Evolutionary conservation across 2,113 vertebrate genomes (phyloP).

Genomic region (Tupaia tana): DNA sequence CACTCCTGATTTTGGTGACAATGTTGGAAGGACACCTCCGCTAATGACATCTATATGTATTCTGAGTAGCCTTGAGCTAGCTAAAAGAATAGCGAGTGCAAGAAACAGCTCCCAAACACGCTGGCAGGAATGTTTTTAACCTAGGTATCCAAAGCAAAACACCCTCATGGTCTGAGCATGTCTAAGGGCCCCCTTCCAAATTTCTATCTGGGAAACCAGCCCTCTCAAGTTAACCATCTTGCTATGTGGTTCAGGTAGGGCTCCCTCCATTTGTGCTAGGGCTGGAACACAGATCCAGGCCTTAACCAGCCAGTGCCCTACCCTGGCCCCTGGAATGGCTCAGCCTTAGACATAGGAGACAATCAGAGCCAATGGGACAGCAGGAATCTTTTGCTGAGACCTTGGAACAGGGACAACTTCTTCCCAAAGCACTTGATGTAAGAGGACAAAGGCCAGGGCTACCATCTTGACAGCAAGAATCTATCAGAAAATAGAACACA

Average conservation of each 20-base stretch:
- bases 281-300: neutral
- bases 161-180: neutral
- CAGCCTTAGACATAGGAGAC: accelerated
- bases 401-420: neutral
- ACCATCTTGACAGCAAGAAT: neutral
- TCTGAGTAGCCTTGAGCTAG: neutral
- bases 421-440: neutral
- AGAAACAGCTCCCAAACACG: neutral
- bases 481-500: neutral
- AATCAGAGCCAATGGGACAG: neutral
- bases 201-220: neutral
- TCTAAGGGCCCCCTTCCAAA: neutral
- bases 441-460: neutral
- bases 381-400: neutral
- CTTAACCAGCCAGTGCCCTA: neutral
- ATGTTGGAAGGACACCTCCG: neutral
- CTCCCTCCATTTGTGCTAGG: neutral
- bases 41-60: neutral
- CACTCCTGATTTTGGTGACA: neutral
- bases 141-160: neutral
- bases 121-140: neutral
- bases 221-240: neutral
- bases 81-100: neutral
- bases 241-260: neutral
- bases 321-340: neutral